Evolutionary conservation across 1,140 invertebrate genomes (phyloP).

Genomic region (Nymphalis io): DNA sequence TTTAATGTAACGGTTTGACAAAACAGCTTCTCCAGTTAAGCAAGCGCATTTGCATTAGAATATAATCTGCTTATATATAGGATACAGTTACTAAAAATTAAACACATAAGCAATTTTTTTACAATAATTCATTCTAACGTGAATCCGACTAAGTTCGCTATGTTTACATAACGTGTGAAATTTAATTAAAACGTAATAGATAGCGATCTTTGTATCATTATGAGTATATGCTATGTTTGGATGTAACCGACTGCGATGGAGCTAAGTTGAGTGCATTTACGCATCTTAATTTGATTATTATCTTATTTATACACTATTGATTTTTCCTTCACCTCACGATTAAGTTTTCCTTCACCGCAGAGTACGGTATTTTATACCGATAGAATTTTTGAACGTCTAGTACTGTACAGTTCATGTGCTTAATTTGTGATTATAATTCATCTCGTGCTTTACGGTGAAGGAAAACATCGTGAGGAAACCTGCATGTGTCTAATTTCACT

Average conservation of each 20-base stretch:
- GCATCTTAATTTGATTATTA: too few species aligned
- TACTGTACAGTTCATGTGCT: neutral
- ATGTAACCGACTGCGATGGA: neutral
- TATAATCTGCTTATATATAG: neutral
- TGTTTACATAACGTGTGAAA: conserved; percentile 11
- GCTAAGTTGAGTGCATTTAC: neutral
- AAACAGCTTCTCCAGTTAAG: neutral
- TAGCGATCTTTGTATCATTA: neutral
- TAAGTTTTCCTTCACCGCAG: conserved; percentile 4
- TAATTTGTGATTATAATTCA: too few species aligned
- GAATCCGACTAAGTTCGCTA: neutral
- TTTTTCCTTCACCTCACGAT: neutral
- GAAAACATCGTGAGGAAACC: too few species aligned
- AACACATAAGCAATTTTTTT: neutral
- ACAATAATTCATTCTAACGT: neutral
- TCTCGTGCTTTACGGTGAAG: too few species aligned
- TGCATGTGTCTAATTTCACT: too few species aligned
- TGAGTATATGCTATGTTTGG: neutral
- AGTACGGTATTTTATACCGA: neutral
- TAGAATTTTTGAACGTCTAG: neutral
- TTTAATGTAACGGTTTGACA: conserved; percentile 3
- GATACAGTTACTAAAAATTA: neutral
- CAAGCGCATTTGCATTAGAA: neutral
- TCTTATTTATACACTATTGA: too few species aligned
- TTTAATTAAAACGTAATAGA: conserved; percentile 8